Base-by-base conservation (phyloP, 2,113 vertebrate genomes). In the Stegastes partitus region DNA sequence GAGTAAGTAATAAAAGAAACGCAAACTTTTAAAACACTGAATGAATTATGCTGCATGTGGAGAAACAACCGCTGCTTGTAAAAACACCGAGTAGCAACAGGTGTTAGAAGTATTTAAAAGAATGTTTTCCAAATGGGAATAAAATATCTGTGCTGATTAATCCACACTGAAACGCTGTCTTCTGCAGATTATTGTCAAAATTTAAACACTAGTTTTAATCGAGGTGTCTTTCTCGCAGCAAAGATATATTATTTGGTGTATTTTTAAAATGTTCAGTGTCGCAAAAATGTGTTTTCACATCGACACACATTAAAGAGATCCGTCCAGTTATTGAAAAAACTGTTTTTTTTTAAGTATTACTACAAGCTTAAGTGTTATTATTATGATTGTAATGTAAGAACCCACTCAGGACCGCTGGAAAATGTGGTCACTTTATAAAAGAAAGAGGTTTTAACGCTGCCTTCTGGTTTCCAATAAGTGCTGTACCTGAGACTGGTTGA, bases 1-100 rank as follows among this genome's bases (percentile, higher is more conserved):
- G 92, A 79, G 93, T 94, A 59, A 84, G 93, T 90, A 67, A n/a
- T 31, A 67, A 74, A 5, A 63, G 21, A 2, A 18, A 65, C 19
- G 63, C 66, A 54, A n/a, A n/a, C n/a, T n/a, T n/a, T n/a, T n/a
- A n/a, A n/a, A n/a, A n/a, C n/a, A n/a, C n/a, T n/a, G 2, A 26
- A 7, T 44, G 23, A 59, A 39, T 73, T 37, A 44, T 42, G 22
- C 57, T 49, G 54, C 14, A n/a, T n/a, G n/a, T n/a, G n/a, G 39
- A 47, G 57, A 34, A 18, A 74, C 68, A 64, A 44, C 25, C 22
- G 23, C 6, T 37, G n/a, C 5, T 22, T 65, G 34, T 18, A 25
- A 58, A 44, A 65, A 12, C 5, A 1, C 21, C 25, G 8, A 25
- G 14, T 3, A 11, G 0, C 14, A 9, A 61, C 22, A 49, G 7